Percentiles rank a stretch among this genome's conserved stretches.
phyloP scores from a whole-genome alignment of 2,113 vertebrate genomes.

The Theropithecus gelada region DNA sequence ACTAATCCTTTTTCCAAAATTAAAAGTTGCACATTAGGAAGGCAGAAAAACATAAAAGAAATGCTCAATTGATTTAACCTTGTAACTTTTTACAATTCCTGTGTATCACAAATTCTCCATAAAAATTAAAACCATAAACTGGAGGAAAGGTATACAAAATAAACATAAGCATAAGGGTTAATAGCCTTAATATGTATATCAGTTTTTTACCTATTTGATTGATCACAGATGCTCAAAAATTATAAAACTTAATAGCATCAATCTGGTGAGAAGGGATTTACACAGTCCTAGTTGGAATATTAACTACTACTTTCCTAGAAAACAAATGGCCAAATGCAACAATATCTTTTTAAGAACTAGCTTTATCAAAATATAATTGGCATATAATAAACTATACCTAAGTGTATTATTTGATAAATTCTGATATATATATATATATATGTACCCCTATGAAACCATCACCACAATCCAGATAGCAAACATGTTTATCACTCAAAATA shows the following conservation, averaged over 20 bases:
- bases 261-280: not conserved
- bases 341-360: not conserved
- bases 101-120: not conserved
- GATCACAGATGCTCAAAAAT: not conserved
- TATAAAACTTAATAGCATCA: not conserved
- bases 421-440: not conserved
- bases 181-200: not conserved
- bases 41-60: not conserved
- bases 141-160: not conserved
- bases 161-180: not conserved
- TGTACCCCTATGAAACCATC: not conserved
- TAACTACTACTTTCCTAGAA: not conserved
- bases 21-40: not conserved
- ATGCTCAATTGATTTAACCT: not conserved
- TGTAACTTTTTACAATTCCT: not conserved
- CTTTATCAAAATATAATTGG: not conserved
- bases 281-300: not conserved
- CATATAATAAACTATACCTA: not conserved
- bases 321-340: conserved; percentile 25
- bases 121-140: conserved; percentile 10
- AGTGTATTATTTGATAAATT: not conserved
- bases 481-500: not conserved
- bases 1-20: not conserved
- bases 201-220: not conserved
- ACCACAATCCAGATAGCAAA: not conserved